Percentiles rank a stretch among this genome's conserved stretches.
Evolutionary conservation across 2,797 vertebrate genomes (phyloP).

Genomic region (Uromys caudimaculatus): DNA sequence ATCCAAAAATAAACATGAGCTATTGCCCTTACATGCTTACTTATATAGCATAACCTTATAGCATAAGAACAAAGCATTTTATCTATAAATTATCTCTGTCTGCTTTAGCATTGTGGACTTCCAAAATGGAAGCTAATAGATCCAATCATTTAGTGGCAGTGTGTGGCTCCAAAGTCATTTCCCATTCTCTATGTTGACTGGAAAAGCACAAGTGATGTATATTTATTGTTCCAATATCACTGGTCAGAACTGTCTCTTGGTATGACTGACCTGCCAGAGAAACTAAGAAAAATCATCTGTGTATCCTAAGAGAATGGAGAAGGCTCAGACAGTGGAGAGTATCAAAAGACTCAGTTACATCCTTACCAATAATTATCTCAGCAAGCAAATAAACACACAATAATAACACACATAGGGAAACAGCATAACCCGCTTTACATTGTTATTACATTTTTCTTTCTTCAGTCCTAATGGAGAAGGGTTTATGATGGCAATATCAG

Average conservation of each 20-base stretch:
- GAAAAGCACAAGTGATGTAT: neutral
- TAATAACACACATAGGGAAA: neutral
- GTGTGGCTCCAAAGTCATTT: neutral
- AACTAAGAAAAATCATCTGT: neutral
- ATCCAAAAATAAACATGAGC: neutral
- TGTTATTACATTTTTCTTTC: neutral
- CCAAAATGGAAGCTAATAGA: neutral
- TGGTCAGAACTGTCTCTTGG: neutral
- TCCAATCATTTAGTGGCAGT: neutral
- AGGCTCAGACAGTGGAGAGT: too few species aligned
- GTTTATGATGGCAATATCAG: neutral
- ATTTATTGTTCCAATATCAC: neutral
- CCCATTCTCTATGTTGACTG: neutral
- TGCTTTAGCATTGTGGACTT: neutral
- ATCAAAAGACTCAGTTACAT: neutral
- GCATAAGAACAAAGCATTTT: neutral
- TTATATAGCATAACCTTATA: neutral
- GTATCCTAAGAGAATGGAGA: neutral
- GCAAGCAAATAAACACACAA: neutral
- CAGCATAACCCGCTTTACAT: accelerated
- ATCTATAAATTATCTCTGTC: neutral
- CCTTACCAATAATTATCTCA: neutral
- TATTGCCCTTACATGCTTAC: neutral
- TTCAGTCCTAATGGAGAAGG: neutral
- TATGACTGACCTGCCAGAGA: neutral